phyloP scores from a whole-genome alignment of 2,888 invertebrate species.

The Aporophyla lueneburgensis region DNA sequence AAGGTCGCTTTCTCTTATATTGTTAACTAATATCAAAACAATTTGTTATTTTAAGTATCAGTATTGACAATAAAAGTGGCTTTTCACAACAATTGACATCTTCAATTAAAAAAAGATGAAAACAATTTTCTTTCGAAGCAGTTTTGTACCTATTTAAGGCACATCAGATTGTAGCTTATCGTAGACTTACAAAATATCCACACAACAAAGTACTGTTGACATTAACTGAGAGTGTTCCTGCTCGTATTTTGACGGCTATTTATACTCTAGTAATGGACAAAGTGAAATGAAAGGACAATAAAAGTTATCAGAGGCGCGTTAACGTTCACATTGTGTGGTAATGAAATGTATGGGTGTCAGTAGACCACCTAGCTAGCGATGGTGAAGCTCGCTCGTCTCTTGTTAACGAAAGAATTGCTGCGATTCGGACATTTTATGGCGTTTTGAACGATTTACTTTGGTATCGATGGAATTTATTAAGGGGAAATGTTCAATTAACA shows the following conservation, averaged over 20 bases:
- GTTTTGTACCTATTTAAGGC: slow-evolving; percentile 11
- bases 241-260: slow-evolving; percentile 75
- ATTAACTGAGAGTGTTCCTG: slow-evolving; percentile 69
- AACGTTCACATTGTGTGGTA: slow-evolving; percentile 74
- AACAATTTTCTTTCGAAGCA: background rate
- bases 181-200: slow-evolving; percentile 32
- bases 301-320: slow-evolving; percentile 79
- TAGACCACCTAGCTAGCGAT: slow-evolving; percentile 81
- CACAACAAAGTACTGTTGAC: slow-evolving; percentile 40
- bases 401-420: slow-evolving; percentile 66
- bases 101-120: slow-evolving; percentile 2
- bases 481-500: slow-evolving; percentile 61
- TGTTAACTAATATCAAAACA: slow-evolving; percentile 35
- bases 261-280: slow-evolving; percentile 77
- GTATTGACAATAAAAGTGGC: background rate
- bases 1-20: slow-evolving; percentile 77
- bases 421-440: slow-evolving; percentile 78
- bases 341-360: slow-evolving; percentile 78
- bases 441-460: slow-evolving; percentile 72
- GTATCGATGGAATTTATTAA: slow-evolving; percentile 77
- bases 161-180: slow-evolving; percentile 14
- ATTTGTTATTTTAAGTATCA: background rate
- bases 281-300: slow-evolving; percentile 80
- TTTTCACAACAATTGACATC: background rate
- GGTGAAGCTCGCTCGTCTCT: slow-evolving; percentile 29